These are phyloP conservation scores for Ciconia maguari DNA, from an alignment of 2,113 vertebrate genomes.

Conservation along the genomic window DNA sequence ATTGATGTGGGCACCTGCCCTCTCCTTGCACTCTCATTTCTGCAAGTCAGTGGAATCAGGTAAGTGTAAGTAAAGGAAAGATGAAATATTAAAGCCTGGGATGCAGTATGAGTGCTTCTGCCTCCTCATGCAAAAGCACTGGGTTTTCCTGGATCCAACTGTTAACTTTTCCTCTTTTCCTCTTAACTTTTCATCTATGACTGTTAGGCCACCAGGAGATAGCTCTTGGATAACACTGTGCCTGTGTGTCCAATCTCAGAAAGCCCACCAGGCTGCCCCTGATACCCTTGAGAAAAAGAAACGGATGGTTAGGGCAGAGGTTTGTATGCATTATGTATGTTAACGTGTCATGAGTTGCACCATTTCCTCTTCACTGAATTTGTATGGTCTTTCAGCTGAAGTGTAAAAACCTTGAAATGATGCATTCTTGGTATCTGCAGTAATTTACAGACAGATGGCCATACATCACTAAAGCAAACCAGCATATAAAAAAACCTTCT, in stretches of 20 bases:
- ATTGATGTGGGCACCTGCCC: neutral
- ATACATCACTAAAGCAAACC: neutral
- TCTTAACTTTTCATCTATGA: neutral
- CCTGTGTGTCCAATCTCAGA: neutral
- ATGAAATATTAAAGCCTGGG: conserved; percentile 32
- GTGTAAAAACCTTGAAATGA: neutral
- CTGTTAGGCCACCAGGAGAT: neutral
- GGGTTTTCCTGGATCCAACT: neutral
- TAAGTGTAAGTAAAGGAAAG: neutral
- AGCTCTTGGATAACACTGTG: neutral
- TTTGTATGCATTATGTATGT: neutral
- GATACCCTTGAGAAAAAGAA: neutral
- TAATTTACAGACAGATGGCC: neutral
- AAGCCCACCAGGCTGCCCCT: neutral
- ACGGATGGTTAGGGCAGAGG: neutral
- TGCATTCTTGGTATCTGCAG: neutral
- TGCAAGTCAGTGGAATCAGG: neutral
- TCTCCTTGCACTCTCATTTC: neutral
- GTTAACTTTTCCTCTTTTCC: neutral
- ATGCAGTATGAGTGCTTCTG: neutral
- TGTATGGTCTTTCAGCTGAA: neutral
- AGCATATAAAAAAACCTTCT: neutral
- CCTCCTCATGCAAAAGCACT: neutral
- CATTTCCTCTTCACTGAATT: neutral
- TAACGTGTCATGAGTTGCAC: neutral